phyloP scores from a whole-genome alignment of 2,113 vertebrate species.

The Hypocryptadius cinnamomeus region DNA sequence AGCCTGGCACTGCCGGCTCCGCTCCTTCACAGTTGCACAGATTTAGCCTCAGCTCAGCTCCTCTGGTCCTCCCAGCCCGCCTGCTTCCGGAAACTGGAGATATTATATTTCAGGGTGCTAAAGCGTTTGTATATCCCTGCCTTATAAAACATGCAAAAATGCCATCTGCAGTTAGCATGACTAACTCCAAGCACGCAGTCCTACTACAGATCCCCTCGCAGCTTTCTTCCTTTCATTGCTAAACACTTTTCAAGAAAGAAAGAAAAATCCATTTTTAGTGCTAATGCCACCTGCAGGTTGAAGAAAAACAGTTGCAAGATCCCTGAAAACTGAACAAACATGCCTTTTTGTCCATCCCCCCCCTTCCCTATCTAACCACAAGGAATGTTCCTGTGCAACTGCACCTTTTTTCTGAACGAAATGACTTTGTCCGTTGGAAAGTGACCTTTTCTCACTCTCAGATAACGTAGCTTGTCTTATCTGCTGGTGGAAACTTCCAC shows the following conservation, averaged over 20 bases:
- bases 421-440: neutral
- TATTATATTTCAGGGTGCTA: slow-evolving; percentile 39
- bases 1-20: accelerated
- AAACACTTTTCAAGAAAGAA: slow-evolving; percentile 70
- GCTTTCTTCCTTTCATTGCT: slow-evolving; percentile 67
- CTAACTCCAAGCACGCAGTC: slow-evolving; percentile 71
- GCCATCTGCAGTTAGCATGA: slow-evolving; percentile 77
- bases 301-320: slow-evolving; percentile 68
- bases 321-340: slow-evolving; percentile 51
- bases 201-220: slow-evolving; percentile 68
- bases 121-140: slow-evolving; percentile 68
- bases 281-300: slow-evolving; percentile 81
- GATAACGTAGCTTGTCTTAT: neutral
- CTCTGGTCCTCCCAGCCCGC: slow-evolving; percentile 3
- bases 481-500: neutral
- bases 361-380: neutral
- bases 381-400: neutral
- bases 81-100: slow-evolving; percentile 38
- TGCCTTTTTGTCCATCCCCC: neutral
- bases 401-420: neutral
- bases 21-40: neutral
- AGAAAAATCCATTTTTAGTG: slow-evolving; percentile 76
- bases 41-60: neutral
- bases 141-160: slow-evolving; percentile 81
- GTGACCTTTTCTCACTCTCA: neutral